Percentiles rank a stretch among this genome's conserved stretches.
phyloP scores from a whole-genome alignment of 1,140 invertebrate genomes.

The Araneus ventricosus region DNA sequence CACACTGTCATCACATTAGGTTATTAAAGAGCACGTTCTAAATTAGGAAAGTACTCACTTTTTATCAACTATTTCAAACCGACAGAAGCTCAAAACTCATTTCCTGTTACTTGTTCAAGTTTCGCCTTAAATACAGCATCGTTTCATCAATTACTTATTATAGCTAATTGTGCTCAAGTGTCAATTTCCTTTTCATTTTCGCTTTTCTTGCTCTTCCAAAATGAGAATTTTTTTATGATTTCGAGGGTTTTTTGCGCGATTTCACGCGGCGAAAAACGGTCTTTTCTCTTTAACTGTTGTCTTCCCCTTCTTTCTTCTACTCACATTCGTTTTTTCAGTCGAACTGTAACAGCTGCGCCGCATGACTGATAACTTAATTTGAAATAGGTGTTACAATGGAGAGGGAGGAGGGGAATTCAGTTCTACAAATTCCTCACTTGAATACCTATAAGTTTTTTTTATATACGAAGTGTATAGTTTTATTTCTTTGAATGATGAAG shows the following conservation, averaged over 20 bases:
- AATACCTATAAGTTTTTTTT: not conserved
- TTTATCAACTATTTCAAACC: constrained; percentile 73
- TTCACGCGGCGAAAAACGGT: not conserved
- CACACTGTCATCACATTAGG: constrained; percentile 73
- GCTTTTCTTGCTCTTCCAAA: not conserved
- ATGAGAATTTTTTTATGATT: constrained; percentile 24
- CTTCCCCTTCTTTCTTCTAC: not conserved
- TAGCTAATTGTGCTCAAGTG: constrained; percentile 67
- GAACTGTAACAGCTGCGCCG: constrained; percentile 42
- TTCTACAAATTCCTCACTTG: constrained; percentile 17
- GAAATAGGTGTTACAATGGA: constrained; percentile 29
- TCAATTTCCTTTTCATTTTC: constrained; percentile 70
- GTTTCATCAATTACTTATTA: constrained; percentile 73
- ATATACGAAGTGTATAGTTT: not conserved
- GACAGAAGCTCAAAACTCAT: constrained; percentile 71
- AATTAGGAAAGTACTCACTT: constrained; percentile 74
- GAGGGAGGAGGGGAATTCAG: not conserved
- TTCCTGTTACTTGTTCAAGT: constrained; percentile 74
- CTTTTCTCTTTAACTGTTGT: not conserved
- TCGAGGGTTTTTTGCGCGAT: not conserved
- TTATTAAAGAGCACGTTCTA: constrained; percentile 73
- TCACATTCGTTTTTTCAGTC: constrained; percentile 4
- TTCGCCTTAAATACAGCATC: constrained; percentile 70
- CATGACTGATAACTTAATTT: constrained; percentile 49
- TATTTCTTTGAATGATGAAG: not conserved